Conservation (phyloP, 2,113 vertebrate species). For the Anarrhichthys ocellatus region DNA sequence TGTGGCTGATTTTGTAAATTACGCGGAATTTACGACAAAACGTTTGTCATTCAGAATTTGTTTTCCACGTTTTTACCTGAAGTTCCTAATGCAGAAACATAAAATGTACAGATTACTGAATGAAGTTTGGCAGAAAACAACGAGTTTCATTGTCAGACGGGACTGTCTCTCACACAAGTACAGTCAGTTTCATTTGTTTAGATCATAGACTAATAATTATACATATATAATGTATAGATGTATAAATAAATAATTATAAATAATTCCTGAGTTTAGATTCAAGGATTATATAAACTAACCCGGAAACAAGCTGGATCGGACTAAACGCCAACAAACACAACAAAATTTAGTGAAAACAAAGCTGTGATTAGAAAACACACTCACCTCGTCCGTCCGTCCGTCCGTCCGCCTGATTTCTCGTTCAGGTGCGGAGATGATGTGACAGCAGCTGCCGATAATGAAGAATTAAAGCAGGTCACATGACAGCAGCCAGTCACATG, state of each 20-base stretch:
- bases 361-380: neutral
- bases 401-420: neutral
- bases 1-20: neutral
- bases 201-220: neutral
- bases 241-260: too few relatives aligned
- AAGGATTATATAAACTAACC: neutral
- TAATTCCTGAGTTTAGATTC: neutral
- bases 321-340: neutral
- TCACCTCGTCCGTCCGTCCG: conserved; percentile 10
- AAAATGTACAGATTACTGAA: neutral
- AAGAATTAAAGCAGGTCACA: conserved; percentile 17
- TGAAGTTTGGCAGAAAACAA: neutral
- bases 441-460: neutral
- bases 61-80: neutral
- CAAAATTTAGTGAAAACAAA: neutral
- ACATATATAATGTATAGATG: neutral
- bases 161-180: too few relatives aligned
- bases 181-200: too few relatives aligned
- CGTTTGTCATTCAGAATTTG: neutral
- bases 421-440: neutral
- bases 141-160: neutral
- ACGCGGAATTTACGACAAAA: neutral
- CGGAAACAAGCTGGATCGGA: neutral
- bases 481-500: conserved; percentile 38
- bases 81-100: neutral